Evolutionary conservation across 2,797 vertebrate species (phyloP), one percentile per base, ranked within the genome.

Genomic region (Ctenochaetus hawaiiensis): DNA sequence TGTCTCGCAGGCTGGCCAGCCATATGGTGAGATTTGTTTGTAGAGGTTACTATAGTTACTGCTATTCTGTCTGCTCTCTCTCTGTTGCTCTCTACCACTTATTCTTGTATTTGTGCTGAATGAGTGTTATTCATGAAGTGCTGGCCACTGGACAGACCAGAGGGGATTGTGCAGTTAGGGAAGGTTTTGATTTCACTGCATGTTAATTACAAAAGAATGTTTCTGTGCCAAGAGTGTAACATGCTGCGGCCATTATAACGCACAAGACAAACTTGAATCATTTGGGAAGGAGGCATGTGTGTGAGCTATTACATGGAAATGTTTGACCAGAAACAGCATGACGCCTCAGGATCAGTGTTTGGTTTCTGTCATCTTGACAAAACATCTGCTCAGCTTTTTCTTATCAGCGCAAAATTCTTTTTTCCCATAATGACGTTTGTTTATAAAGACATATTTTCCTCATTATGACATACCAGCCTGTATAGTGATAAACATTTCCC

Each of bases 11-110:
- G 14, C 54, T 14, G n/a, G 64, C 67, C 70, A 66, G 44, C 72
- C 80, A 70, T 75, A 70, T 71, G 64, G 12, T 54, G 62, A 43
- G 48, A 52, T 72, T 58, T 80, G 67, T 80, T 78, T 88, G 57
- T 20, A 20, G 20, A n/a, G 6, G 44, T 81, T 71, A 5, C 79
- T 44, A 49, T 64, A 8, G 72, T n/a, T 48, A 74, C 56, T 10
- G 4, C 45, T 65, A 11, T 49, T 56, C 11, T 48, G 44, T 34
- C 30, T 34, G 30, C 30, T 34, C 14, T 20, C 10, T 39, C 8
- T 63, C 22, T 34, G 30, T 34, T 34, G 6, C 30, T 34, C 30
- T 34, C 30, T 34, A 47, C 9, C 13, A 43, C 26, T 61, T 67
- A 13, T 39, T 69, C n/a, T 8, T 16, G 51, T 59, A 26, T 41